These are phyloP conservation scores for Cosmia trapezina DNA, from an alignment of 2,888 invertebrate genomes.

Conservation along the genomic window DNA sequence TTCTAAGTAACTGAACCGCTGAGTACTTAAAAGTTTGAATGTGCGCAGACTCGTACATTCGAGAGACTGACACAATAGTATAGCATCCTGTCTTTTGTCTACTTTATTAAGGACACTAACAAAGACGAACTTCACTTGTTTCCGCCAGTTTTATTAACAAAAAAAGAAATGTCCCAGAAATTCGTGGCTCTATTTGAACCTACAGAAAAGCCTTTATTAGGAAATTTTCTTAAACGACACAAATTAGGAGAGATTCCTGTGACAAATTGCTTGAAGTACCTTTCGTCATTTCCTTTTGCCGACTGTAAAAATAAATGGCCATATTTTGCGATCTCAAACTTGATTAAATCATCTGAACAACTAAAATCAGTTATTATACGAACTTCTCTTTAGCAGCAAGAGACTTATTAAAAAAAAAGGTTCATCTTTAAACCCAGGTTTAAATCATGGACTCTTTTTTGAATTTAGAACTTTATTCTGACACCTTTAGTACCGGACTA, in stretches of 20 bases:
- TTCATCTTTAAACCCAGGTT: too few relatives aligned
- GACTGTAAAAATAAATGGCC: neutral
- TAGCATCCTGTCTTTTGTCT: constrained; percentile 50
- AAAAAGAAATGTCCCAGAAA: constrained; percentile 46
- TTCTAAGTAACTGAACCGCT: constrained; percentile 1
- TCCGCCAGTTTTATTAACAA: constrained; percentile 55
- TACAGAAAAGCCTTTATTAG: constrained; percentile 45
- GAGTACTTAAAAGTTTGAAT: constrained; percentile 22
- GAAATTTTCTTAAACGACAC: constrained; percentile 43
- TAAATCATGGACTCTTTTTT: too few relatives aligned
- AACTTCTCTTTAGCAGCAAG: neutral
- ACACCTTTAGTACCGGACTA: too few relatives aligned
- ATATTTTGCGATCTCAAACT: constrained; percentile 6
- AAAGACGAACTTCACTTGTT: constrained; percentile 55
- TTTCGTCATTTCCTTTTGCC: constrained; percentile 1
- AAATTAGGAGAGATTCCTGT: constrained; percentile 44
- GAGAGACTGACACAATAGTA: constrained; percentile 23
- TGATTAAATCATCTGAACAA: neutral
- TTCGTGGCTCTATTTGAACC: constrained; percentile 30
- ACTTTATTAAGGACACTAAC: constrained; percentile 50
- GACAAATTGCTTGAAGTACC: constrained; percentile 30
- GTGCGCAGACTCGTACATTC: constrained; percentile 5
- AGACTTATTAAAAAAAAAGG: too few relatives aligned
- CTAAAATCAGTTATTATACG: neutral
- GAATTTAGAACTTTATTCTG: too few relatives aligned